A percentile compares a stretch with the other conserved stretches of the same genome.
These are phyloP conservation scores for Ceratoteleas bidentatus DNA, from an alignment of 1,140 invertebrate species.

Conservation along the genomic window DNA sequence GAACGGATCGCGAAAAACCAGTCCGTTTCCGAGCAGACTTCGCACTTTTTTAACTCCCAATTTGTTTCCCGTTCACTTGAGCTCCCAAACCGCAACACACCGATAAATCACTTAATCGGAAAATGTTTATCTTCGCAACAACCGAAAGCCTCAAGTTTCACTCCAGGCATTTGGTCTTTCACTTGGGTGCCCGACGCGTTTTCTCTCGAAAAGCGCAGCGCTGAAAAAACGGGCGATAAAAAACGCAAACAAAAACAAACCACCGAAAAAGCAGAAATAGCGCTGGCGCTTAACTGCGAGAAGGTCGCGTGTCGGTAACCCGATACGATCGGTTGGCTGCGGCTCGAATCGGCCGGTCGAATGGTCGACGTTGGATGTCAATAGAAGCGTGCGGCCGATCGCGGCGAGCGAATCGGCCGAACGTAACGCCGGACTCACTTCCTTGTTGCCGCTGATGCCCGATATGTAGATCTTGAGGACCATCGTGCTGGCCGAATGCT, in stretches of 20 bases:
- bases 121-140: too few relatives aligned
- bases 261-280: too few relatives aligned
- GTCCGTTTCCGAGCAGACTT: too few relatives aligned
- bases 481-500: constrained; percentile 82
- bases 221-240: not conserved
- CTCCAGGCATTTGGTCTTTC: too few relatives aligned
- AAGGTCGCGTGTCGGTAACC: constrained; percentile 46
- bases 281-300: constrained; percentile 30
- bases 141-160: too few relatives aligned
- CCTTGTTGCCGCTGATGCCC: constrained; percentile 94
- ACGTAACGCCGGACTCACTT: constrained; percentile 84
- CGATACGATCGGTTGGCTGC: constrained; percentile 31
- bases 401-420: not conserved
- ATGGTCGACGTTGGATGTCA: not conserved
- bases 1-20: too few relatives aligned
- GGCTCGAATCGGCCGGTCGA: constrained; percentile 21
- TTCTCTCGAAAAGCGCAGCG: too few relatives aligned
- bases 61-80: too few relatives aligned
- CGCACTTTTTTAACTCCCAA: too few relatives aligned
- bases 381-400: not conserved
- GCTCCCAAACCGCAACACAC: too few relatives aligned
- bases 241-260: not conserved
- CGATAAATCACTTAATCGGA: too few relatives aligned
- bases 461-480: constrained; percentile 94
- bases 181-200: too few relatives aligned